Base-by-base conservation (phyloP, 2,113 vertebrate genomes). In the Crotophaga sulcirostris region DNA sequence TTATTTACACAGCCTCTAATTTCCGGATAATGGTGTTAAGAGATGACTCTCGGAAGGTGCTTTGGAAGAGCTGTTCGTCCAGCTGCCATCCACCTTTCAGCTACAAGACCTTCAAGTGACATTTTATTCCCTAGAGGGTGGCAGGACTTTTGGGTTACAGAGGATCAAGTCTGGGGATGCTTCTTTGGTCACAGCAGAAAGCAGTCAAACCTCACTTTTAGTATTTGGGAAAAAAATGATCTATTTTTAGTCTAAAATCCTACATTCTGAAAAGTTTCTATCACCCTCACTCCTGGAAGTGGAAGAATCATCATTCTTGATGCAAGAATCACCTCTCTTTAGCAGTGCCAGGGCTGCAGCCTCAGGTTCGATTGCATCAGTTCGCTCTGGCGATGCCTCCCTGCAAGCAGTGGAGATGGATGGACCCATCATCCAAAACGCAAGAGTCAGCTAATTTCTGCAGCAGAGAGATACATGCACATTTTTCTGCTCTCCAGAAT, bases 361-460 rank as follows among this genome's bases (percentile, higher is more conserved):
- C 26, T 58, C 1, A 1, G 38, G 16, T 34, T 63, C 6, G 29
- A 52, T 38, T 2, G 2, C 20, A 49, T 18, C 82, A 40, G 40
- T 44, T 70, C 3, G 4, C 72, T 68, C 49, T 2, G 15, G 87
- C n/a, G 6, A 36, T 26, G 45, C 42, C 13, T 38, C 49, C 9
- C 63, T 44, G 79, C 40, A n/a, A 67, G 67, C 5, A 1, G 17
- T 7, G 69, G 90, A 97, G 96, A 96, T 92, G 92, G 95, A 96
- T 93, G 91, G 89, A 92, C n/a, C 72, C 94, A 87, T 89, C 95
- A 76, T 2, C 62, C 1, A 0, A 52, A 95, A 87, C 1, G 9
- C 86, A 44, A 51, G 42, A 94, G 62, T 95, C 94, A 94, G 95
- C 96, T 96, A 10, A 33, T 93, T 91, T 62, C 92, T 62, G 84